These are phyloP conservation scores for Elachura formosa DNA, from an alignment of 2,113 vertebrate species.

Conservation along the genomic window DNA sequence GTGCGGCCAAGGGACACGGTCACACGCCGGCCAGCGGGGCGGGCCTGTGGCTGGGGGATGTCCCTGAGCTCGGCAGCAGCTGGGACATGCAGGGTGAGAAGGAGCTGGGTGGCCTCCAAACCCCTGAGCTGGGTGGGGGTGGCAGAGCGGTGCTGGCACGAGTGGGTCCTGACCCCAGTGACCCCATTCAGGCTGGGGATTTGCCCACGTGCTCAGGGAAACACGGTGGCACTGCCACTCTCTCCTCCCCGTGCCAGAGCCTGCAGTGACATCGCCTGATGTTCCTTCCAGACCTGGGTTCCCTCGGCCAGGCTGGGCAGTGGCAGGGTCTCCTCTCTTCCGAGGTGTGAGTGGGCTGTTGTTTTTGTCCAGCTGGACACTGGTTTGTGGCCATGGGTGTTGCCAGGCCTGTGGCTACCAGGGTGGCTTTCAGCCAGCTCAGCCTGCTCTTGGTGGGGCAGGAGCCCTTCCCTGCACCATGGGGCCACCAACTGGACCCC, in stretches of 20 bases:
- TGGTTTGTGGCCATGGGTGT: neutral
- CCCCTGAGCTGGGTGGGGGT: neutral
- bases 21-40: neutral
- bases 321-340: neutral
- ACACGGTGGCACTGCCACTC: neutral
- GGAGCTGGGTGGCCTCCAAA: accelerated
- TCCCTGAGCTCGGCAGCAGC: neutral
- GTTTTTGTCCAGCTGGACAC: neutral
- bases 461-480: neutral
- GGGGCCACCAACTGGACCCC: neutral
- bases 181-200: neutral
- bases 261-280: neutral
- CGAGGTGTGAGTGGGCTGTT: neutral
- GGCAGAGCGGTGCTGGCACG: accelerated
- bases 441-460: neutral
- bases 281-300: neutral
- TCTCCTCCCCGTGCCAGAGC: neutral
- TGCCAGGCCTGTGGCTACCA: neutral
- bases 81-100: accelerated
- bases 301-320: neutral
- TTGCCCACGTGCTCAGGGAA: accelerated
- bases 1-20: neutral
- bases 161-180: neutral
- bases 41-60: neutral
- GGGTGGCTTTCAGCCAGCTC: neutral